Base-by-base conservation (phyloP, 2,888 invertebrate genomes). In the Clivina fossor region DNA sequence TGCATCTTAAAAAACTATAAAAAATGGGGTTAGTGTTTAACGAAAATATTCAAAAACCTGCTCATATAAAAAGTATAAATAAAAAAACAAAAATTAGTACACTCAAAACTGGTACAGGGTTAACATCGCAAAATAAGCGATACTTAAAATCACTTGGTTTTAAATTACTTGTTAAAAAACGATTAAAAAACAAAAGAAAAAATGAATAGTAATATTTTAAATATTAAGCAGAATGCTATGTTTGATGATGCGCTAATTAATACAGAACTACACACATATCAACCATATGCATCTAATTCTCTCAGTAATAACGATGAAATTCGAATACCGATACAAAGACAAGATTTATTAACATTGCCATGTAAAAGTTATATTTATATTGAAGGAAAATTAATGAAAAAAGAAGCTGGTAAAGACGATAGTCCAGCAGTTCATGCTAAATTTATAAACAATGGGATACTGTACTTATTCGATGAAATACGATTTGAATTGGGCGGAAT, bases 401-500 rank as follows among this genome's bases (percentile, higher is more conserved):
- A 44, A 20, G 40, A 58, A 8, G 22, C n/a, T n/a, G n/a, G n/a
- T n/a, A n/a, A n/a, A n/a, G n/a, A 47, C 7, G 41, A 41, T 41
- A 24, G 13, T 41, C n/a, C 15, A 13, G 24, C 22, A 37, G 4
- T 16, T 11, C 4, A 22, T 24, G 26, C 24, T 22, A 46, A 46
- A 33, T 55, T 61, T 44, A 37, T 53, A 2, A 62, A 61, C 48
- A 62, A 58, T 55, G 57, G 47, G 35, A 53, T 50, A 9, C 58
- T 47, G 35, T 51, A 43, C 58, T 38, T 69, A 5, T 69, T 70
- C 58, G 66, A 69, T 53, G 66, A 68, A 61, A 66, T 70, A 48
- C 64, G 69, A 4, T 71, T 70, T 61, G 67, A 70, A 58, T 20
- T 70, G 7, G 69, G 68, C 58, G 69, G 66, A 20, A 58, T 66